Percentiles rank a stretch among this genome's conserved stretches.
phyloP scores from a whole-genome alignment of 2,888 invertebrate species.

The Seira musarum region DNA sequence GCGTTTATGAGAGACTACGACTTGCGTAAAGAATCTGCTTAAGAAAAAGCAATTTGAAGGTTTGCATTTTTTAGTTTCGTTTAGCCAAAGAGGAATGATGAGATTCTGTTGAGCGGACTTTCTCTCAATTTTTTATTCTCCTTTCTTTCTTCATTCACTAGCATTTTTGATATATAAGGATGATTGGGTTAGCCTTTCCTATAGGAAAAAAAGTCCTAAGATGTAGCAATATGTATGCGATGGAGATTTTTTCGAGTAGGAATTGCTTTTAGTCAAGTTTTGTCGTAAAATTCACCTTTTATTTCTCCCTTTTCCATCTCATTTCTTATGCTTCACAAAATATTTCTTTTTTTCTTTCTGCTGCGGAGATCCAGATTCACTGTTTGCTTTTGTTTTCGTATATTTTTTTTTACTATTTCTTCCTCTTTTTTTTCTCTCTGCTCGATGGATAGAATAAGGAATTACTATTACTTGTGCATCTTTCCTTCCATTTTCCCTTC shows the following conservation, averaged over 20 bases:
- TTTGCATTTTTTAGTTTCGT: slow-evolving; percentile 22
- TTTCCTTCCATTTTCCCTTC: too few relatives aligned
- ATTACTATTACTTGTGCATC: too few relatives aligned
- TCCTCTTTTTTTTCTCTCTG: too few relatives aligned
- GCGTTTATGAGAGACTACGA: slow-evolving; percentile 21
- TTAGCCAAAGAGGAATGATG: slow-evolving; percentile 21
- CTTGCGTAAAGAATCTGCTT: slow-evolving; percentile 16
- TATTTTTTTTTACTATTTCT: too few relatives aligned
- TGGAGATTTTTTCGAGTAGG: slow-evolving; percentile 65
- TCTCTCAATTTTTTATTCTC: neutral
- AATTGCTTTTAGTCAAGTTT: slow-evolving; percentile 69
- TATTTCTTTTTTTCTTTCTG: slow-evolving; percentile 65
- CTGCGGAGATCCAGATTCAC: slow-evolving; percentile 34
- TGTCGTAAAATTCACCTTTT: slow-evolving; percentile 69
- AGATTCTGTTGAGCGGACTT: slow-evolving; percentile 12
- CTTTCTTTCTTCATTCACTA: neutral
- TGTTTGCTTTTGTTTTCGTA: slow-evolving; percentile 57
- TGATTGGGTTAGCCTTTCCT: slow-evolving; percentile 28
- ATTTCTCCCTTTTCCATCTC: slow-evolving; percentile 68
- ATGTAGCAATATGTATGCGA: slow-evolving; percentile 63
- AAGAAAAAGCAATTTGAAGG: slow-evolving; percentile 18
- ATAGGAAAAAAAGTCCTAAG: slow-evolving; percentile 19
- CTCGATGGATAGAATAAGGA: too few relatives aligned
- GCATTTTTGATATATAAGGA: neutral
- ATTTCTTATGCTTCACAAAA: slow-evolving; percentile 69